Conservation (phyloP, 2,113 vertebrate genomes). For the Oenanthe oenanthe region DNA sequence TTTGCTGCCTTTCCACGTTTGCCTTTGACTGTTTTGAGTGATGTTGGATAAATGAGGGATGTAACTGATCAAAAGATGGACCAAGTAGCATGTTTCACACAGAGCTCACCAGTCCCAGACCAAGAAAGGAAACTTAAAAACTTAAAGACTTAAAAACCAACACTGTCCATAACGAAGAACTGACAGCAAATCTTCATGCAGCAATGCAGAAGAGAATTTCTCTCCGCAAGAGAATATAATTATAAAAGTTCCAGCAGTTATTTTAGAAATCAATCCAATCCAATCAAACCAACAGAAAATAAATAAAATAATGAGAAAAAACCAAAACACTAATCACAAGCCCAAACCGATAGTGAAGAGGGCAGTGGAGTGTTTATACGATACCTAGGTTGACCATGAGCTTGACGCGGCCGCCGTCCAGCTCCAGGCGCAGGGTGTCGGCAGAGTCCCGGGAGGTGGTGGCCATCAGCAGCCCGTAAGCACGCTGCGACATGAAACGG, state of each 20-base stretch:
- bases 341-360: slow-evolving; percentile 66
- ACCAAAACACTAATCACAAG: slow-evolving; percentile 71
- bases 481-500: slow-evolving; percentile 95
- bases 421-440: slow-evolving; percentile 91
- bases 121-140: slow-evolving; percentile 83
- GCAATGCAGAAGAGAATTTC: slow-evolving; percentile 70
- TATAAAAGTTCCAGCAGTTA: slow-evolving; percentile 64
- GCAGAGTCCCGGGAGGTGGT: slow-evolving; percentile 94
- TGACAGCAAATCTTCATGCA: slow-evolving; percentile 88
- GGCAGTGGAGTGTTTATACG: slow-evolving; percentile 72
- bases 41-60: slow-evolving; percentile 71
- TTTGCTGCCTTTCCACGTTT: background rate
- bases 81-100: slow-evolving; percentile 83
- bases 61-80: slow-evolving; percentile 88
- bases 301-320: background rate
- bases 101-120: slow-evolving; percentile 79
- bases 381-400: slow-evolving; percentile 99
- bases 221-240: slow-evolving; percentile 48
- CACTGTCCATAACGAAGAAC: slow-evolving; percentile 76
- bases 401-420: slow-evolving; percentile 93
- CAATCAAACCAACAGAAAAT: slow-evolving; percentile 68
- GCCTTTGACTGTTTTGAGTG: slow-evolving; percentile 85
- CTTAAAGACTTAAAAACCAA: slow-evolving; percentile 73
- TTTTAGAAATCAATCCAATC: slow-evolving; percentile 69
- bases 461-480: slow-evolving; percentile 93